Evolutionary conservation across 2,888 invertebrate genomes (phyloP), one percentile per base, ranked within the genome.

Genomic region (Blastobasis adustella): DNA sequence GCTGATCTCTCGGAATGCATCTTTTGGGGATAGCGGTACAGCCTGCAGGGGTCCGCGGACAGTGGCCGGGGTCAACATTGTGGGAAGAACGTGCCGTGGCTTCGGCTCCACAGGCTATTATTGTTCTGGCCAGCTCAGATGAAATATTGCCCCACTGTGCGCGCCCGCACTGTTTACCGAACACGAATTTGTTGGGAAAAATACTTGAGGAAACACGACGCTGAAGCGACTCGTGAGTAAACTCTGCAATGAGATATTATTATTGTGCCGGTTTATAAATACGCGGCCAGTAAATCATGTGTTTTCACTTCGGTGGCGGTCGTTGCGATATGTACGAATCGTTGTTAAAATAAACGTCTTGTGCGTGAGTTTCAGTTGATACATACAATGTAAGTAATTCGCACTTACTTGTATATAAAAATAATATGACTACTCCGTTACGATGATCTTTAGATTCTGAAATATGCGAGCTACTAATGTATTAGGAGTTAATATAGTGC

Each of bases 71-170:
- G 69, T 71, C 76, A 70, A 87, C 87, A 87, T 85, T 87, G 87
- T 87, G 83, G 83, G 73, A 64, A 72, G 87, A 79, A 87, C 87
- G 87, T 88, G 87, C 87, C 87, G 85, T 84, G 87, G 87, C 87
- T 85, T 68, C 80, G 69, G 79, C 78, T 84, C 76, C 71, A 71
- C 70, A 66, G 71, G 86, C 87, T 88, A 88, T 88, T 87, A 88
- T 86, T 88, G 87, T 86, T 83, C 86, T 82, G 84, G 82, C 82
- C 83, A 82, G 83, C 82, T 78, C 84, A 74, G 81, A 87, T 87
- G 87, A 87, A 87, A 86, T 87, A 87, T 87, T 82, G 83, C 85
- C 77, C 82, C 80, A 85, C 79, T 82, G 82, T 79, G 82, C 78
- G 77, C 79, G 82, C 81, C 71, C 76, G 79, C 76, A 71, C 79